Evolutionary conservation across 2,888 invertebrate species (phyloP).

Genomic region (Linnaemya tessellans): DNA sequence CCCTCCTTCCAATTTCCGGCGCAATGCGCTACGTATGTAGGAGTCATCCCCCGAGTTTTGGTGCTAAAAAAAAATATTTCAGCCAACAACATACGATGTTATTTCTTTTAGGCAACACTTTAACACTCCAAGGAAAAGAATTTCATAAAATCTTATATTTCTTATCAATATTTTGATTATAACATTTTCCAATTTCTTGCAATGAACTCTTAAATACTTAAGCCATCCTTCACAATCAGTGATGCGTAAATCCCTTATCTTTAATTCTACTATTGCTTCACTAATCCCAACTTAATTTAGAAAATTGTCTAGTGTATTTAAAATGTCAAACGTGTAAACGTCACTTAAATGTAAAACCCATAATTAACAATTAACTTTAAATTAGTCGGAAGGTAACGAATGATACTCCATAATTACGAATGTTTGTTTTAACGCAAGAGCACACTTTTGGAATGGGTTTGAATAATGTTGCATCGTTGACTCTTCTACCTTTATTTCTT

Average conservation of each 20-base stretch:
- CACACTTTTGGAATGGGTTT: slow-evolving; percentile 3
- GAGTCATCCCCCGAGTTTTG: too few species aligned
- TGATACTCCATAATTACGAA: slow-evolving; percentile 60
- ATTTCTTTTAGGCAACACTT: too few species aligned
- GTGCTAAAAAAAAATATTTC: too few species aligned
- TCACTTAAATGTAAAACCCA: slow-evolving; percentile 66
- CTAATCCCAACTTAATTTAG: slow-evolving; percentile 38
- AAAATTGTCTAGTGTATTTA: slow-evolving; percentile 50
- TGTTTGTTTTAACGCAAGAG: slow-evolving; percentile 20
- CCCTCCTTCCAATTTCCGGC: too few species aligned
- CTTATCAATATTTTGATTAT: too few species aligned
- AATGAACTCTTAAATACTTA: too few species aligned
- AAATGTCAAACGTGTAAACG: slow-evolving; percentile 49
- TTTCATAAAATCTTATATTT: too few species aligned
- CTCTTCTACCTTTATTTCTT: slow-evolving; percentile 27
- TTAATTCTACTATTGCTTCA: neutral
- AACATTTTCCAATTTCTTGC: too few species aligned
- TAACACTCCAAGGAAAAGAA: neutral
- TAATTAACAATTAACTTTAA: slow-evolving; percentile 69
- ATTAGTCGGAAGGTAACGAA: slow-evolving; percentile 51
- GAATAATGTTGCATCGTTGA: neutral
- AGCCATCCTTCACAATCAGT: neutral
- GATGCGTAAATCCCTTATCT: slow-evolving; percentile 17
- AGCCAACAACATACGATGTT: too few species aligned
- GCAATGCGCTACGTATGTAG: too few species aligned